Evolutionary conservation across 2,888 invertebrate genomes (phyloP), one percentile per base, ranked within the genome.

Genomic region (Ditylenchus weischeri): DNA sequence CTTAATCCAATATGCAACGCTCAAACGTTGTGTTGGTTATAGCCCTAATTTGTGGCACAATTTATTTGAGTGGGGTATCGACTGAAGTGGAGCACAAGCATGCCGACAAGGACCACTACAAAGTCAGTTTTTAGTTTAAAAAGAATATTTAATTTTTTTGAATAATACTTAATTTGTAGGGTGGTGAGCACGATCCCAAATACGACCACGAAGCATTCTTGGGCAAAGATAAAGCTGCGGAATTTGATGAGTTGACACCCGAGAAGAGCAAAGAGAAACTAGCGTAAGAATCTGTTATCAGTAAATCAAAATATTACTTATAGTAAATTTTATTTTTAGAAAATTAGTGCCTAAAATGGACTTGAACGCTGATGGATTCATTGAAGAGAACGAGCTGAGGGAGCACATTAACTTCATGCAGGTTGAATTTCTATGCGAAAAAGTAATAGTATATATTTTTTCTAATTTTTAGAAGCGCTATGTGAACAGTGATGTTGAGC

Each of bases 361-460:
- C 84, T 87, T 87, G 11, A 89, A 93, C 84, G 87, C 88, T 13
- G 91, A 94, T 84, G 90, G 91, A 0, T 88, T 89, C 75, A 88
- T 94, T 4, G 89, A 90, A 0, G 88, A 91, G 68, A 89, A 90
- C 64, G 98, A 98, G 84, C 86, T 98, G 35, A 91, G 91, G 84
- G 90, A 91, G 76, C 96, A 96, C 95, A 95, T 98, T 80, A 88
- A 90, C 73, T 92, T 90, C 84, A 93, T 95, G 0, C 94, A 95
- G 85, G 48, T 62, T 49, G 62, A 49, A 36, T 29, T 21, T 43
- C 8, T 3, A 13, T 13, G 4, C 43, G 15, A 10, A 43, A 43
- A 8, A 6, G 1, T 10, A 43, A 18, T 2, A 10, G 6, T 5
- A 11, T 54, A 15, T n/a, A 54, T 54, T 54, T 6, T 51, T 54